Conservation (phyloP, 2,888 invertebrate genomes). For the Limnephilus marmoratus region DNA sequence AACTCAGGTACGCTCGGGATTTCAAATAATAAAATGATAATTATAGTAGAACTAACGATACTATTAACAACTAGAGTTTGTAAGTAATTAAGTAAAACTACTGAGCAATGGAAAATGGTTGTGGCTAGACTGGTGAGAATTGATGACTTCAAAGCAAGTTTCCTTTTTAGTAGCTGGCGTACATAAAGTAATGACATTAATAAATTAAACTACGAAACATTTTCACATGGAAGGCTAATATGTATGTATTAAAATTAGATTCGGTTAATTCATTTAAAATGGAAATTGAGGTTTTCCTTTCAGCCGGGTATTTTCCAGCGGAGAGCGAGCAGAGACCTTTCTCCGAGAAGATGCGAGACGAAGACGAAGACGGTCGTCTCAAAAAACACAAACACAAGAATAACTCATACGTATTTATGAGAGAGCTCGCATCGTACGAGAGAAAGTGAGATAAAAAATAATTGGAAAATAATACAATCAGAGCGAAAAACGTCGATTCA, state of each 20-base stretch:
- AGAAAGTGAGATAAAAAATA: conserved; percentile 63
- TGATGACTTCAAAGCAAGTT: neutral
- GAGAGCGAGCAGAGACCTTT: conserved; percentile 9
- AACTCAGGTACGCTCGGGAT: too few relatives aligned
- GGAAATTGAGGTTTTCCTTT: conserved; percentile 37
- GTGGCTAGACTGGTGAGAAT: neutral
- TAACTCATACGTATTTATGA: conserved; percentile 58
- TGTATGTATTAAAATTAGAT: neutral
- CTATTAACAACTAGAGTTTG: too few relatives aligned
- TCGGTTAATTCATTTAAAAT: conserved; percentile 3
- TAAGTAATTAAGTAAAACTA: too few relatives aligned
- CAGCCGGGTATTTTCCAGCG: conserved; percentile 28
- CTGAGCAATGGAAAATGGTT: neutral
- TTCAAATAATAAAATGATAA: too few relatives aligned
- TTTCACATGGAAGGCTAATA: neutral
- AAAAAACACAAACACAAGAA: conserved; percentile 45
- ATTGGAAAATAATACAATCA: conserved; percentile 62
- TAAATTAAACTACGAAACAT: neutral
- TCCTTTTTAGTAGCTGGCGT: neutral
- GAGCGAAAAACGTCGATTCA: conserved; percentile 59
- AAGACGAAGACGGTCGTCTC: neutral
- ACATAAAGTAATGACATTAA: neutral
- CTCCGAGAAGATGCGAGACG: conserved; percentile 4
- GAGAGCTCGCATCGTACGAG: conserved; percentile 56
- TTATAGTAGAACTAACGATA: too few relatives aligned